Evolutionary conservation across 92 coral and sea anemone genomes (phyloP).

Genomic region (Montipora capitata): DNA sequence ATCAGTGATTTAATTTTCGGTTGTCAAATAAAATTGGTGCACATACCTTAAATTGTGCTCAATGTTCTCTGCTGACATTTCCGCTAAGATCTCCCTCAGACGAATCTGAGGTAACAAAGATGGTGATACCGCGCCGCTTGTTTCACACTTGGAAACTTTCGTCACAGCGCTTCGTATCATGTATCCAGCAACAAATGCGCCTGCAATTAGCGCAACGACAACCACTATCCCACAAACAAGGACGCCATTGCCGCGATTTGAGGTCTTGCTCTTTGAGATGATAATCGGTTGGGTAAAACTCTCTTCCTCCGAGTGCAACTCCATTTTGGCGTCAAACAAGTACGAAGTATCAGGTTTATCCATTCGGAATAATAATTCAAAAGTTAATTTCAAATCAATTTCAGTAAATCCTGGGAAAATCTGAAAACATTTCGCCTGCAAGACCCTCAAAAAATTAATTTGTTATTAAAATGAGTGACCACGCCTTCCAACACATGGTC

Average conservation of each 20-base stretch:
- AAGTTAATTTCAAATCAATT: slow-evolving; percentile 33
- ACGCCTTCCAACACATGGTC: slow-evolving; percentile 40
- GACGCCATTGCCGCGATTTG: slow-evolving; percentile 36
- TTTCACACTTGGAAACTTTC: slow-evolving; percentile 45
- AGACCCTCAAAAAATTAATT: background rate
- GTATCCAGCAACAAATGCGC: slow-evolving; percentile 86
- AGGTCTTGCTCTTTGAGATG: slow-evolving; percentile 15
- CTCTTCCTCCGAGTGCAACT: slow-evolving; percentile 85
- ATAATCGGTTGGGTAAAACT: slow-evolving; percentile 81
- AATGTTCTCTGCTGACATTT: slow-evolving; percentile 83
- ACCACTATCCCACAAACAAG: slow-evolving; percentile 60
- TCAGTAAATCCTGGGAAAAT: slow-evolving; percentile 41
- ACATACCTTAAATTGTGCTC: slow-evolving; percentile 77
- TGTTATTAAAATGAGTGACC: slow-evolving; percentile 39
- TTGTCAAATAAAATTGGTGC: too few species aligned
- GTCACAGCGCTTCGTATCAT: slow-evolving; percentile 80
- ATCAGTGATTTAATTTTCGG: too few species aligned
- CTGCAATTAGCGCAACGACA: slow-evolving; percentile 68
- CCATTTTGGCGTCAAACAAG: slow-evolving; percentile 93
- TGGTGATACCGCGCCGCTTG: slow-evolving; percentile 22
- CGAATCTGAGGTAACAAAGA: slow-evolving; percentile 25
- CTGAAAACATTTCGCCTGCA: background rate
- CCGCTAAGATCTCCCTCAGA: slow-evolving; percentile 75
- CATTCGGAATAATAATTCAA: slow-evolving; percentile 19
- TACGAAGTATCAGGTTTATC: slow-evolving; percentile 76